Evolutionary conservation across 1,140 invertebrate species (phyloP).

Genomic region (Zaprionus kolodkinae): DNA sequence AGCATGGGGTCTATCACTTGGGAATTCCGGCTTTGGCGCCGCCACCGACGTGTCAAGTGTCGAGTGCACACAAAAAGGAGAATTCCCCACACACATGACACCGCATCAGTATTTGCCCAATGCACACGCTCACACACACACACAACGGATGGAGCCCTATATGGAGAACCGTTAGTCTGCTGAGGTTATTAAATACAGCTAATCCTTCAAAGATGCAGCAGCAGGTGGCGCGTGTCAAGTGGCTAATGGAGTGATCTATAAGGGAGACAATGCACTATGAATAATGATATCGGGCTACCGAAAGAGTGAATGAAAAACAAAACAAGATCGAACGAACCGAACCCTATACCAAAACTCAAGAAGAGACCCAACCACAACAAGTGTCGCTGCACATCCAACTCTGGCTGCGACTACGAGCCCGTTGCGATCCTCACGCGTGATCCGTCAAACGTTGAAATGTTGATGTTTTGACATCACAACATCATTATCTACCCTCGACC

Average conservation of each 20-base stretch:
- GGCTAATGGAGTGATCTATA: slow-evolving; percentile 32
- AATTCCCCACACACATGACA: slow-evolving; percentile 6
- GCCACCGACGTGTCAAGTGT: slow-evolving; percentile 12
- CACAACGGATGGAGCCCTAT: neutral
- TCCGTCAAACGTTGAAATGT: slow-evolving; percentile 67
- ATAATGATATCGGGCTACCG: slow-evolving; percentile 59
- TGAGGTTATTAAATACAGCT: slow-evolving; percentile 64
- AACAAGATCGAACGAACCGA: slow-evolving; percentile 3
- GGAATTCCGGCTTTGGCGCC: slow-evolving; percentile 5
- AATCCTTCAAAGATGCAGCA: slow-evolving; percentile 62
- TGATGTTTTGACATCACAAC: slow-evolving; percentile 79
- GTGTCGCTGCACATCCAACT: slow-evolving; percentile 38
- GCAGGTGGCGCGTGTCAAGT: slow-evolving; percentile 49
- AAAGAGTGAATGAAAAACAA: slow-evolving; percentile 23
- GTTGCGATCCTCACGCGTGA: slow-evolving; percentile 69
- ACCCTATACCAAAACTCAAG: slow-evolving; percentile 10
- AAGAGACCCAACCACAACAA: slow-evolving; percentile 40
- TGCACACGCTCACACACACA: slow-evolving; percentile 24
- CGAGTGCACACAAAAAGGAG: slow-evolving; percentile 37
- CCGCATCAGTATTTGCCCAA: slow-evolving; percentile 32
- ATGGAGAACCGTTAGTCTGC: slow-evolving; percentile 27
- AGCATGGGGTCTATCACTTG: slow-evolving; percentile 2
- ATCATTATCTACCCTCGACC: slow-evolving; percentile 69
- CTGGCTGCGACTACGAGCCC: neutral
- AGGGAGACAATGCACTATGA: slow-evolving; percentile 45